Conservation (phyloP, 2,113 vertebrate species). For the Condylura cristata region DNA sequence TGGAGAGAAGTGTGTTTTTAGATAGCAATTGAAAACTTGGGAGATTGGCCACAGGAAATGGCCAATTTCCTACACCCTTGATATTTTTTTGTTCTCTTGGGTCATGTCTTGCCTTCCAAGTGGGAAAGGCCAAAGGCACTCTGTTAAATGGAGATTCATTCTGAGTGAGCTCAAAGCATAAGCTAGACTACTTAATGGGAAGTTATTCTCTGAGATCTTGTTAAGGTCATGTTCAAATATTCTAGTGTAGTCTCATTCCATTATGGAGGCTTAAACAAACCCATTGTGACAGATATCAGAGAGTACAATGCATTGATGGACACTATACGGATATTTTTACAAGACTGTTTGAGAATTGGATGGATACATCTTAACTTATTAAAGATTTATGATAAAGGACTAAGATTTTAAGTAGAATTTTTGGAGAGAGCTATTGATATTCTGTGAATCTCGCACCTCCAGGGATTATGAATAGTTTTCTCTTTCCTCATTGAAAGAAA, state of each 20-base stretch:
- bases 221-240: not conserved
- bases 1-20: not conserved
- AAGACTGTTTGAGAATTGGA: not conserved
- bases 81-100: not conserved
- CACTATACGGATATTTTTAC: not conserved
- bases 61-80: not conserved
- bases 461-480: not conserved
- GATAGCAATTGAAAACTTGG: not conserved
- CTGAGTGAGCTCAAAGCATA: not conserved
- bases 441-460: not conserved
- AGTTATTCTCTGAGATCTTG: not conserved
- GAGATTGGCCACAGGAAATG: not conserved
- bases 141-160: not conserved
- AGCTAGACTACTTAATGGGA: not conserved
- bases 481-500: not conserved
- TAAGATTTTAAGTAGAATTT: not conserved
- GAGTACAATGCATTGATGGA: not conserved
- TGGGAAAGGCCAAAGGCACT: not conserved
- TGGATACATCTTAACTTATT: not conserved
- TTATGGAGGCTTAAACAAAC: not conserved
- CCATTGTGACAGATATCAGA: not conserved
- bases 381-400: not conserved
- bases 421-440: not conserved
- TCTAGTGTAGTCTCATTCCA: not conserved
- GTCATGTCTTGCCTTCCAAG: not conserved